Evolutionary conservation across 2,888 invertebrate species (phyloP).

Genomic region (Nymphalis polychloros): DNA sequence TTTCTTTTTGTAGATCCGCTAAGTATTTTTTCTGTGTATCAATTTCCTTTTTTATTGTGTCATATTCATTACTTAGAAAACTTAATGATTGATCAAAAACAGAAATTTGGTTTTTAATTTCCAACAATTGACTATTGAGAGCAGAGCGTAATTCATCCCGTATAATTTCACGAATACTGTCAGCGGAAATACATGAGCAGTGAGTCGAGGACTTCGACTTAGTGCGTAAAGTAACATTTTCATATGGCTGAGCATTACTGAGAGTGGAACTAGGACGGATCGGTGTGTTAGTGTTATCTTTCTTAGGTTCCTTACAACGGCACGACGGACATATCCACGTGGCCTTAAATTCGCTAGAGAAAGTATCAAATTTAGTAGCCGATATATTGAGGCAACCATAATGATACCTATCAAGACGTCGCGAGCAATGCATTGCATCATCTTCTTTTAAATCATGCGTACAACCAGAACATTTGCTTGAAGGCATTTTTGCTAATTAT

Average conservation of each 20-base stretch:
- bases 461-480: slow-evolving; percentile 11
- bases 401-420: slow-evolving; percentile 12
- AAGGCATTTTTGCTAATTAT: slow-evolving; percentile 13
- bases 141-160: slow-evolving; percentile 21
- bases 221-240: slow-evolving; percentile 23
- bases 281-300: slow-evolving; percentile 20
- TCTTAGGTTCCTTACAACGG: slow-evolving; percentile 21
- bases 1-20: slow-evolving; percentile 23
- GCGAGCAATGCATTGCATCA: slow-evolving; percentile 13
- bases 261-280: slow-evolving; percentile 5
- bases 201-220: slow-evolving; percentile 13
- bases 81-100: slow-evolving; percentile 15
- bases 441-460: slow-evolving; percentile 5
- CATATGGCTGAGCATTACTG: slow-evolving; percentile 7
- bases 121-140: slow-evolving; percentile 13
- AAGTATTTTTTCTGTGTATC: slow-evolving; percentile 9
- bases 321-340: slow-evolving; percentile 24
- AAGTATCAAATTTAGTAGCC: slow-evolving; percentile 9
- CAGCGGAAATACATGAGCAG: slow-evolving; percentile 16
- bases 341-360: slow-evolving; percentile 2
- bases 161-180: slow-evolving; percentile 23
- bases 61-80: slow-evolving; percentile 14
- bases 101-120: slow-evolving; percentile 18
- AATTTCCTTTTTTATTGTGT: slow-evolving; percentile 13
- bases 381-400: slow-evolving; percentile 11